phyloP scores from a whole-genome alignment of 2,113 vertebrate species.

The pig (Sus scrofa) region T2T-Sscrofa CM000829.6:66335501-66336000 shows the following conservation, averaged over 20 bases:
- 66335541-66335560: neutral
- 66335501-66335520: neutral
- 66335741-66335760: accelerated
- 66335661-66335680: accelerated
- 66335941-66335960: neutral
- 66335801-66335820: accelerated
- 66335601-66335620: neutral
- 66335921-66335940: accelerated
- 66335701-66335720: neutral
- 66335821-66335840: accelerated
- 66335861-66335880: accelerated
- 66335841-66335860: accelerated
- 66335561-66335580: neutral
- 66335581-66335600: neutral
- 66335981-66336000: neutral
- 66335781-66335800: accelerated
- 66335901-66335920: neutral
- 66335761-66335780: accelerated
- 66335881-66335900: neutral
- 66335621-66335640: accelerated
- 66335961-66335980: accelerated
- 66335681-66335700: neutral
- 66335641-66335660: no score
- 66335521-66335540: neutral
- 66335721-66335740: accelerated